A percentile compares a stretch with the other conserved stretches of the same genome.
Evolutionary conservation across 2,888 invertebrate species (phyloP).

Genomic region (Nomada goodeniana): DNA sequence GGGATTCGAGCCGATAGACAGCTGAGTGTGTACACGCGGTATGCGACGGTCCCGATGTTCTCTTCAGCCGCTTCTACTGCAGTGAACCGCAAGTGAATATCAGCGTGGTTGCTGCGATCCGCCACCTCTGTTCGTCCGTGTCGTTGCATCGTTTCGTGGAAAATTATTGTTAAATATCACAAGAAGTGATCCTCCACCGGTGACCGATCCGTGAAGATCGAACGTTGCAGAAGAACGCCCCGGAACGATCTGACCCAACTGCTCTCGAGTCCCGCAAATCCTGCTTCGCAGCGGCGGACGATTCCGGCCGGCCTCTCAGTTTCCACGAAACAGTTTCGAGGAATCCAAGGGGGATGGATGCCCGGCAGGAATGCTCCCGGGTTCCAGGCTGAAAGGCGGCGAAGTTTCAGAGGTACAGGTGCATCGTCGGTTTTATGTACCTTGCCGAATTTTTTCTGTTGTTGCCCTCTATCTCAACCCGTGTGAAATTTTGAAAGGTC

Average conservation of each 20-base stretch:
- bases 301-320: not conserved
- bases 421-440: not conserved
- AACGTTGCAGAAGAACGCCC: slow-evolving; percentile 1
- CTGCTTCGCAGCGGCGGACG: not conserved
- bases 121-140: not conserved
- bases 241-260: not conserved
- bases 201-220: slow-evolving; percentile 4
- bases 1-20: not conserved
- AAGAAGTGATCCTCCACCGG: not conserved
- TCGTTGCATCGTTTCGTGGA: not conserved
- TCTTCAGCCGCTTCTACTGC: not conserved
- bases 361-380: slow-evolving; percentile 1
- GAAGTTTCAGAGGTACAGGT: not conserved
- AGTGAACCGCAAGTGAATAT: not conserved
- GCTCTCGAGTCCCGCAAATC: not conserved
- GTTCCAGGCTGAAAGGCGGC: not conserved
- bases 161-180: not conserved
- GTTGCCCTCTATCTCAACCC: not conserved
- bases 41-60: not conserved
- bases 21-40: not conserved
- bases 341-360: slow-evolving; percentile 15
- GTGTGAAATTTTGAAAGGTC: not conserved
- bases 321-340: slow-evolving; percentile 1
- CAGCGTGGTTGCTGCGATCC: not conserved
- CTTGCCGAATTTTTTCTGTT: not conserved